Conservation (phyloP, 2,888 invertebrate genomes). For the Noctua comes region DNA sequence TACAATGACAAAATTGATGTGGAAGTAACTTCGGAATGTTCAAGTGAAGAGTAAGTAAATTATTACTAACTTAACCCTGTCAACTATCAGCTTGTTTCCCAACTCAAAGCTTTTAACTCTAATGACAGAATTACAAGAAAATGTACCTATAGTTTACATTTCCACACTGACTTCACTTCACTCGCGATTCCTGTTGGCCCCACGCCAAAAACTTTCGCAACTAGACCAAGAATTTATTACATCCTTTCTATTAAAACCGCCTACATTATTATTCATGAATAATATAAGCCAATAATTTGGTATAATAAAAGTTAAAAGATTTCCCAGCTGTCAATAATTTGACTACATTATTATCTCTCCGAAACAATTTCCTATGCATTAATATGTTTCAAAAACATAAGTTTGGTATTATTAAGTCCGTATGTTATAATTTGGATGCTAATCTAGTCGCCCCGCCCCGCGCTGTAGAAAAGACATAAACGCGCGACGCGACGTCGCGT, state of each 20-base stretch:
- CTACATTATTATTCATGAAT: constrained; percentile 43
- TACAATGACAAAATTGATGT: neutral
- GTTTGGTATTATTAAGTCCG: constrained; percentile 22
- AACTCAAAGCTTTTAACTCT: constrained; percentile 10
- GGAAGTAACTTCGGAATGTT: neutral
- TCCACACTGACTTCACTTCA: constrained; percentile 1
- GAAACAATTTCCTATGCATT: constrained; percentile 24
- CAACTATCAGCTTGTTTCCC: constrained; percentile 1
- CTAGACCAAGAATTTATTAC: constrained; percentile 28
- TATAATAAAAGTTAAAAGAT: constrained; percentile 16
- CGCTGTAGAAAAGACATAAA: constrained; percentile 83
- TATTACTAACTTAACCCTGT: neutral
- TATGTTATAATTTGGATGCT: constrained; percentile 47
- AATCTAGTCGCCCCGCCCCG: constrained; percentile 56
- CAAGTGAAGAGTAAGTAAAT: neutral
- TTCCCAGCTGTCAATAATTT: constrained; percentile 42
- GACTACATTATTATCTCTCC: constrained; percentile 38
- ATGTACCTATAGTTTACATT: constrained; percentile 9
- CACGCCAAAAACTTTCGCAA: constrained; percentile 46
- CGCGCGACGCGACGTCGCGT: constrained; percentile 71
- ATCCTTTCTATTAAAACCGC: constrained; percentile 27
- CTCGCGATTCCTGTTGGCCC: constrained; percentile 34
- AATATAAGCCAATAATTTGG: constrained; percentile 5
- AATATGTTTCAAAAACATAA: constrained; percentile 21
- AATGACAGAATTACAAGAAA: constrained; percentile 17